These are phyloP conservation scores for Nymphalis io DNA, from an alignment of 1,140 invertebrate genomes.

Conservation along the genomic window DNA sequence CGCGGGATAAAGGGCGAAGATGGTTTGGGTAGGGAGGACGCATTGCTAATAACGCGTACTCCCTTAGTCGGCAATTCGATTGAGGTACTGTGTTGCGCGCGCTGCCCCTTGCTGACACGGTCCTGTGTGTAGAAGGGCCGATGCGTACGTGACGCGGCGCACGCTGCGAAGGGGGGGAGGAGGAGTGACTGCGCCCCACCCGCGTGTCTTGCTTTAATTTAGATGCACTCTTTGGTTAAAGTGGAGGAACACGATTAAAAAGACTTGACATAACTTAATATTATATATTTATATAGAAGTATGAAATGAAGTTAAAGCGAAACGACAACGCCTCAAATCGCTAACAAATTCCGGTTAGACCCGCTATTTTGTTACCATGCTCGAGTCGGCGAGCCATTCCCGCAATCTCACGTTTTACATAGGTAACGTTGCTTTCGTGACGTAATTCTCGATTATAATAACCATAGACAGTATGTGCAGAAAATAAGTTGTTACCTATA, in stretches of 20 bases:
- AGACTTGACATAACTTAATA: conserved; percentile 11
- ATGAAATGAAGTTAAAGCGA: conserved; percentile 33
- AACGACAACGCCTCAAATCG: conserved; percentile 43
- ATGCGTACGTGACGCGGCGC: conserved; percentile 69
- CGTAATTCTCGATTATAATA: conserved; percentile 36
- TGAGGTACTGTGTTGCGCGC: conserved; percentile 61
- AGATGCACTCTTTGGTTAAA: conserved; percentile 56
- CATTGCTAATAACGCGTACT: conserved; percentile 71
- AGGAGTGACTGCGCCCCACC: conserved; percentile 40
- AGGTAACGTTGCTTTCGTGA: conserved; percentile 51
- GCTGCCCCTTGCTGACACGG: conserved; percentile 55
- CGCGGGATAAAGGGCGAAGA: conserved; percentile 51
- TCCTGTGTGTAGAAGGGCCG: conserved; percentile 59
- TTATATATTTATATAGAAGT: conserved; percentile 50
- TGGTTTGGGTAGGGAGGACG: conserved; percentile 42
- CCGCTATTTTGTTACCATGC: conserved; percentile 62
- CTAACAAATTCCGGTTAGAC: conserved; percentile 57
- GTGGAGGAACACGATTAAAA: conserved; percentile 16
- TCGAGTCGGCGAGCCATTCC: conserved; percentile 42
- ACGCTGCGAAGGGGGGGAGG: conserved; percentile 46
- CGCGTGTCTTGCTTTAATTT: conserved; percentile 56
- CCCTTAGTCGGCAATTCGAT: conserved; percentile 66
- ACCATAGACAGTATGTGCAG: too few species aligned
- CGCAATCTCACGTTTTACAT: conserved; percentile 42
- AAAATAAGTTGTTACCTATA: too few species aligned